Evolutionary conservation across 2,888 invertebrate species (phyloP).

Genomic region (Ceramica pisi): DNA sequence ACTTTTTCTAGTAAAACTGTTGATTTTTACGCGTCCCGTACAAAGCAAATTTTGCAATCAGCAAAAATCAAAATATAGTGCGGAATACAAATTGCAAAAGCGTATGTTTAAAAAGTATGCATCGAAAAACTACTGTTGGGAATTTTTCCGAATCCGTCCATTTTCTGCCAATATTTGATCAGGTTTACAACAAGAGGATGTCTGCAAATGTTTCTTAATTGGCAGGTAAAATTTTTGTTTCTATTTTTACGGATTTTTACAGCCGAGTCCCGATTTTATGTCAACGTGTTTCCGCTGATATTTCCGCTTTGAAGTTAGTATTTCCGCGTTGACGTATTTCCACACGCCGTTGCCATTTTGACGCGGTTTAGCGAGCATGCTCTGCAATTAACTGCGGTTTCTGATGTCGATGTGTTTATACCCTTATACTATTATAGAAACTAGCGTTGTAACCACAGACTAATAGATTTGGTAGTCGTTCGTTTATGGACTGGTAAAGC

Average conservation of each 20-base stretch:
- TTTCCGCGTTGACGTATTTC: background rate
- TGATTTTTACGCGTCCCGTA: constrained; percentile 17
- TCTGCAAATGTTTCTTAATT: constrained; percentile 4
- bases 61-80: constrained; percentile 23
- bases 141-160: background rate
- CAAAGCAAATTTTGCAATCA: constrained; percentile 8
- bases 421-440: background rate
- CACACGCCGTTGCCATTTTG: background rate
- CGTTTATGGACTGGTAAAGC: background rate
- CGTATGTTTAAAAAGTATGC: background rate
- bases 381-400: constrained; percentile 35
- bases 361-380: constrained; percentile 10
- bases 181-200: background rate
- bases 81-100: constrained; percentile 6
- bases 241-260: background rate
- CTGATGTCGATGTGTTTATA: constrained; percentile 6
- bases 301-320: background rate
- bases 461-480: background rate
- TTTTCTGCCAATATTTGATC: constrained; percentile 1
- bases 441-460: constrained; percentile 5
- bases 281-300: background rate
- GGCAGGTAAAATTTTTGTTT: background rate
- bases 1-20: constrained; percentile 11
- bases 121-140: background rate
- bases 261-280: background rate